Percentiles rank a stretch among this genome's conserved stretches.
Evolutionary conservation across 1,140 invertebrate species (phyloP).

Genomic region (Neotoxoptera formosana): DNA sequence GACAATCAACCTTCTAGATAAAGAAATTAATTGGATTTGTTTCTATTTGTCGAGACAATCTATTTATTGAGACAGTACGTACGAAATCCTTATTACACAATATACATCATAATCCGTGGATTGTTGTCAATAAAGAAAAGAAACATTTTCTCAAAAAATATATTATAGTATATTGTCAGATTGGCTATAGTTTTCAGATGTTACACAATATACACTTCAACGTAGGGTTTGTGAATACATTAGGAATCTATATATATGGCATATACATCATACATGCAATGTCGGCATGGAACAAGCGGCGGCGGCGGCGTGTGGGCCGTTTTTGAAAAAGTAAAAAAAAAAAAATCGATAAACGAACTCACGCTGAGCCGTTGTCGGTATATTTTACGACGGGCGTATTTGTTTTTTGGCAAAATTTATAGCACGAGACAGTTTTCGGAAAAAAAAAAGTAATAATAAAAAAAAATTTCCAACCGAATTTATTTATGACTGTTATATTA

Average conservation of each 20-base stretch:
- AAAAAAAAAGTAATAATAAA: conserved; percentile 26
- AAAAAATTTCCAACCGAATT: conserved; percentile 28
- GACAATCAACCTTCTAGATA: background rate
- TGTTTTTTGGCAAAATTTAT: conserved; percentile 48
- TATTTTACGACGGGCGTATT: conserved; percentile 43
- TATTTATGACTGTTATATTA: conserved; percentile 43
- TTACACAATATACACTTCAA: background rate
- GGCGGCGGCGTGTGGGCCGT: background rate
- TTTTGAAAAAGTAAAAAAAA: conserved; percentile 17
- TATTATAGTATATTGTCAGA: background rate
- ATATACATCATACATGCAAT: background rate
- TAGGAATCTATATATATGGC: background rate
- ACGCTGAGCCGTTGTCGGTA: conserved; percentile 33
- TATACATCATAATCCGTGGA: background rate
- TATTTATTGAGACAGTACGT: background rate
- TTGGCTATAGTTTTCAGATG: background rate
- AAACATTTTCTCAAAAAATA: background rate
- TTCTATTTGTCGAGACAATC: background rate
- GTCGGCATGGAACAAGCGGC: background rate
- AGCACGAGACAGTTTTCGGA: conserved; percentile 29
- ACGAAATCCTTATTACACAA: background rate
- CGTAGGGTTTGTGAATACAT: background rate
- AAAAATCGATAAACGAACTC: conserved; percentile 1
- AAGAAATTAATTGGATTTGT: background rate
- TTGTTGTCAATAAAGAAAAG: background rate